Base-by-base conservation (phyloP, 2,113 vertebrate genomes). In the Eupsittula cactorum region DNA sequence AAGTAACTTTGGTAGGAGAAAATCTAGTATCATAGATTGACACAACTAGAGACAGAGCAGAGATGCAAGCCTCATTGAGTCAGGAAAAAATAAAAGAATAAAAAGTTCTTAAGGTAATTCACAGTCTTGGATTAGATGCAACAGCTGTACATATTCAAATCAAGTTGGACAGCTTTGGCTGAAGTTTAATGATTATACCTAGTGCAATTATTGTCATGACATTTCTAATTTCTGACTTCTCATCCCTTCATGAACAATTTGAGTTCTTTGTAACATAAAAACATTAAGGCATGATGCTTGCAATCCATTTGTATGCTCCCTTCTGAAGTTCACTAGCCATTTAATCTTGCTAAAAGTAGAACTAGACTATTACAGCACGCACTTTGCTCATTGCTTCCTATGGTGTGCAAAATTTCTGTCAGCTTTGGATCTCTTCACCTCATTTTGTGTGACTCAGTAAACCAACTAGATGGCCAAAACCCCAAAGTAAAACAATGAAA, bases 141-240 rank as follows among this genome's bases (percentile, higher is more conserved):
- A 42, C 46, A 78, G 33, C 28, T 79, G 44, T 55, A 86, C 25
- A 67, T 44, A 82, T 69, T 70, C 37, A 59, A 77, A 47, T 68
- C 33, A 55, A 53, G 27, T 33, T 93, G 35, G 49, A 65, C 28
- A 79, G 67, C 41, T 79, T 68, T 70, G 73, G 41, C 41, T 92
- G 62, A 70, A 75, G 63, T 79, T 82, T 62, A 79, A n/a, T 29
- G 28, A 70, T 82, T 82, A 59, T 33, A 70, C 12, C 75, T 68
- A 92, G 50, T 35, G 35, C 39, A 82, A 50, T 63, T 75, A 69
- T 19, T 46, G 47, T 18, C 33, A 63, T 16, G 62, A 70, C 53
- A 92, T 92, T 62, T 89, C 70, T 82, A 60, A 79, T 88, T 89
- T 69, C 85, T 80, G 55, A 50, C 21, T 80, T 70, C 29, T 25